Percentiles rank a stretch among this genome's conserved stretches.
phyloP scores from a whole-genome alignment of 2,113 vertebrate genomes.

The Cromileptes altivelis region DNA sequence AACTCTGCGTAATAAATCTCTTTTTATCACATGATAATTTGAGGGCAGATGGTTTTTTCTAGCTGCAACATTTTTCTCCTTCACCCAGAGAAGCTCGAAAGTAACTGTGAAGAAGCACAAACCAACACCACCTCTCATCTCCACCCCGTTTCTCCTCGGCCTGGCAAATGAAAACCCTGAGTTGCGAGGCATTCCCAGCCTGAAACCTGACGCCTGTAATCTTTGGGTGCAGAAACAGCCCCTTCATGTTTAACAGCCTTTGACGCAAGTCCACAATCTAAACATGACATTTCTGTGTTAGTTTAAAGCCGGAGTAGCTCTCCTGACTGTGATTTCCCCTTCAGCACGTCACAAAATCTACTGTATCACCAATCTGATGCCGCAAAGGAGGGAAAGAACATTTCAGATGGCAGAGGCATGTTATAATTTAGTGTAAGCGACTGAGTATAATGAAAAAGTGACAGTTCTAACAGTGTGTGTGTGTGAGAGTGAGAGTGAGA shows the following conservation, averaged over 20 bases:
- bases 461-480: slow-evolving; percentile 15
- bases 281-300: slow-evolving; percentile 66
- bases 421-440: slow-evolving; percentile 19
- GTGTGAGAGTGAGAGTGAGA: slow-evolving; percentile 6
- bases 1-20: background rate
- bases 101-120: slow-evolving; percentile 29
- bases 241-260: slow-evolving; percentile 35
- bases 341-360: background rate
- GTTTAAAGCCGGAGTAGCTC: slow-evolving; percentile 41
- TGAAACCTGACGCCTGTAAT: slow-evolving; percentile 67
- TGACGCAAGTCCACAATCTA: slow-evolving; percentile 60
- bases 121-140: slow-evolving; percentile 26
- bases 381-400: slow-evolving; percentile 4
- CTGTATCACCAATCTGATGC: background rate
- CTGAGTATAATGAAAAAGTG: slow-evolving; percentile 11
- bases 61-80: background rate
- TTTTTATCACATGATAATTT: background rate
- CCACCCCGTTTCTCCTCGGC: slow-evolving; percentile 36
- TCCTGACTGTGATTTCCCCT: background rate
- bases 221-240: slow-evolving; percentile 47
- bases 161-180: slow-evolving; percentile 46
- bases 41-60: background rate
- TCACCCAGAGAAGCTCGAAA: background rate
- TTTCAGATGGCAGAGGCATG: background rate
- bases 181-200: slow-evolving; percentile 29